Evolutionary conservation across 2,888 invertebrate genomes (phyloP), one percentile per base, ranked within the genome.

Genomic region (Sisyra nigra): DNA sequence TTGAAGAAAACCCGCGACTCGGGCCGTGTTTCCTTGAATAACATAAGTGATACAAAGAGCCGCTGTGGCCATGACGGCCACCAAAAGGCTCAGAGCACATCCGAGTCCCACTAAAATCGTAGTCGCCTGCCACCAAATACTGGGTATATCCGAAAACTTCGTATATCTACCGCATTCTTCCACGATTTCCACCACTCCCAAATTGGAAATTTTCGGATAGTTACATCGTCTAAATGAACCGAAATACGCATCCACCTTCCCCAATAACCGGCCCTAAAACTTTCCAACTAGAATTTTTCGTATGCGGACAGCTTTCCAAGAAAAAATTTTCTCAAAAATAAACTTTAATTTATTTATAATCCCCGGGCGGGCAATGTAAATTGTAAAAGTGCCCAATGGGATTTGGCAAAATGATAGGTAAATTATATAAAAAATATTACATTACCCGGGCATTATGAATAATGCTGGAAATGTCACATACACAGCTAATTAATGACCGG

Each of bases 101-200:
- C 18, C 37, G 3, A 37, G 11, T 2, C 37, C 37, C 8, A 37
- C 37, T 10, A 37, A 37, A 37, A 37, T 19, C 11, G 37, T 37
- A 19, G 15, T 37, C 17, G 19, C 19, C 18, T 37, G 37, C 37
- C 37, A 37, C 37, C 37, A 37, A 10, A 37, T 37, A 37, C 37
- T 37, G 4, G 37, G 37, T 18, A 37, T 37, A 37, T 37, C 37
- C 19, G 37, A 8, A 37, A 37, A 37, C 37, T 19, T 37, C 4
- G 37, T 15, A 37, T 37, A 37, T 9, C 37, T 17, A 4, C 37
- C 37, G 11, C 37, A 37, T 18, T 37, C 17, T 19, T 37, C 37
- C 11, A 37, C 17, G 10, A 37, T 37, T 37, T 37, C 18, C 11
- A 37, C 37, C 18, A 18, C 37, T 11, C 37, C 37, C 6, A 37